A percentile compares a stretch with the other conserved stretches of the same genome.
phyloP scores from a whole-genome alignment of 2,113 vertebrate genomes.

The Cathartes aura region DNA sequence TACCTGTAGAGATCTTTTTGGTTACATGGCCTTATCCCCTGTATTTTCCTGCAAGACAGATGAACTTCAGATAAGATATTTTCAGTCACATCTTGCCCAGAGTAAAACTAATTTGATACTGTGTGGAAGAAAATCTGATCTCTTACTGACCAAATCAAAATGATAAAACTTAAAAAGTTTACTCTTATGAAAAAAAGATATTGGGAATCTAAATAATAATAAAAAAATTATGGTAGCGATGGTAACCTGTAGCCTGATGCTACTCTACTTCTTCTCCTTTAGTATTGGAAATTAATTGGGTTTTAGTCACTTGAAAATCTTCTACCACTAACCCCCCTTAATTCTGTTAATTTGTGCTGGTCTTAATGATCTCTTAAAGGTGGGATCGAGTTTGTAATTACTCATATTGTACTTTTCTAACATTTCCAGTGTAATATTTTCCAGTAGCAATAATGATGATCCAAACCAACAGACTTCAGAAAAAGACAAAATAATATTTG shows the following conservation, averaged over 20 bases:
- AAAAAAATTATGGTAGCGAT: not conserved
- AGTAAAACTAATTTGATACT: not conserved
- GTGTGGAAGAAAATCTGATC: not conserved
- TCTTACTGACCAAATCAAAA: not conserved
- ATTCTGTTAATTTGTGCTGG: not conserved
- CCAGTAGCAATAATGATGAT: not conserved
- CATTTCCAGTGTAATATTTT: not conserved
- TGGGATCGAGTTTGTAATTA: not conserved
- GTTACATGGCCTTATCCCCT: not conserved
- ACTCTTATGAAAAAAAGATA: not conserved
- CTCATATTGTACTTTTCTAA: not conserved
- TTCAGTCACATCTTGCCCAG: not conserved
- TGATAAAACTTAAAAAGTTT: not conserved
- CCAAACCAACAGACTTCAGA: not conserved
- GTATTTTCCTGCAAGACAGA: not conserved
- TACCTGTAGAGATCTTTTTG: not conserved
- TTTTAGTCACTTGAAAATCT: not conserved
- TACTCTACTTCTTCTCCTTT: not conserved
- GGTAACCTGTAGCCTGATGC: not conserved
- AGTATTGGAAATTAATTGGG: not conserved
- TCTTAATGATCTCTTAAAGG: not conserved
- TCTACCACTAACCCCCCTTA: not conserved
- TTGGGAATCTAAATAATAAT: not conserved
- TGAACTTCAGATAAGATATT: not conserved
- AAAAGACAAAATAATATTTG: not conserved